Evolutionary conservation across 2,888 invertebrate genomes (phyloP).

Genomic region (Mesorhabditis sp.): DNA sequence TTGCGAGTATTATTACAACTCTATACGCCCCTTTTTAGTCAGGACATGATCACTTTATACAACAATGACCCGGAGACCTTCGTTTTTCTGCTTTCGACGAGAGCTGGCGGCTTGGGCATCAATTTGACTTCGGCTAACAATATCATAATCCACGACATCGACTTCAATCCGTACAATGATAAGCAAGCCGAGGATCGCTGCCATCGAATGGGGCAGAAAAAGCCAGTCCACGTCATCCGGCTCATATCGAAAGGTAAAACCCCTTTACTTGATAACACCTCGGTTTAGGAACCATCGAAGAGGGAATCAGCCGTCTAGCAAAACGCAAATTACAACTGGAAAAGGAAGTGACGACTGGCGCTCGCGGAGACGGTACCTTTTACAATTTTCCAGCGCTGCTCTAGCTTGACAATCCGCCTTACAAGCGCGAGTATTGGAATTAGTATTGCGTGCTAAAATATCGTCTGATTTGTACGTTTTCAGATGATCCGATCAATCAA

Average conservation of each 20-base stretch:
- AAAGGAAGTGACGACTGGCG: conserved; percentile 72
- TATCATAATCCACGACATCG: conserved; percentile 92
- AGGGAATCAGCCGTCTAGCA: conserved; percentile 83
- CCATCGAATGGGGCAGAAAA: conserved; percentile 50
- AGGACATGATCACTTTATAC: conserved; percentile 83
- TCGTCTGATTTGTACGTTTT: neutral
- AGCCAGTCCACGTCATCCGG: conserved; percentile 75
- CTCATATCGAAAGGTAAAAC: conserved; percentile 75
- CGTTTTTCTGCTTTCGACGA: conserved; percentile 47
- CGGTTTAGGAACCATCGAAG: conserved; percentile 63
- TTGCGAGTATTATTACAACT: neutral
- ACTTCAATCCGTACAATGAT: conserved; percentile 97
- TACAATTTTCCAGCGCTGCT: too few relatives aligned
- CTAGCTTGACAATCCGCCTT: neutral
- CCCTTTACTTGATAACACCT: neutral
- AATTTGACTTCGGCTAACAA: conserved; percentile 90
- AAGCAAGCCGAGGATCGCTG: conserved; percentile 82
- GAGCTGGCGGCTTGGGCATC: conserved; percentile 91
- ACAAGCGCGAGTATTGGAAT: neutral
- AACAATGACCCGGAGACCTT: conserved; percentile 64
- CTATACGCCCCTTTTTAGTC: conserved; percentile 66
- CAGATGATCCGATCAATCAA: neutral
- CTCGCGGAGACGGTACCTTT: neutral
- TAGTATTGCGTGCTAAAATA: neutral
- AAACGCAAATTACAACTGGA: conserved; percentile 86